phyloP scores from a whole-genome alignment of 2,113 vertebrate species.

The Otocyon megalotis region DNA sequence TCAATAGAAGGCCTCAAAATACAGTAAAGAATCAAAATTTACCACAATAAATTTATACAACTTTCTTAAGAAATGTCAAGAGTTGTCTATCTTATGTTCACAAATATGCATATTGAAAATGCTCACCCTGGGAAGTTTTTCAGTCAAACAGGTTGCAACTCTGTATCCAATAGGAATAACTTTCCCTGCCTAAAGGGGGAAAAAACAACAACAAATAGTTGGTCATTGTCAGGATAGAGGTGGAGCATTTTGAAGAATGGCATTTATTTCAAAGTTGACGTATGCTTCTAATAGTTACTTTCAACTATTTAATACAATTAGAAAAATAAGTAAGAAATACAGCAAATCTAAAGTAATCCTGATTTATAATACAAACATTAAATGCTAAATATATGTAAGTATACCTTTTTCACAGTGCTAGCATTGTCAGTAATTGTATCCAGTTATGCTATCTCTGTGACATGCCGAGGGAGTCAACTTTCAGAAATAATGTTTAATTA shows the following conservation, averaged over 20 bases:
- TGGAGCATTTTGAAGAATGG: constrained; percentile 40
- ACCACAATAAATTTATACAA: not conserved
- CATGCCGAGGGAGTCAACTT: not conserved
- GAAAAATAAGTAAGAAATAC: not conserved
- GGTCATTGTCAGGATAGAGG: not conserved
- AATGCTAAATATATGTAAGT: not conserved
- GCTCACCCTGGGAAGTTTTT: constrained; percentile 88
- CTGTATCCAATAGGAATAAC: constrained; percentile 79
- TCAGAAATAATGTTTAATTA: constrained; percentile 18
- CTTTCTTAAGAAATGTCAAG: not conserved
- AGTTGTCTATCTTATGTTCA: not conserved
- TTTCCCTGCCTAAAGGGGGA: constrained; percentile 89
- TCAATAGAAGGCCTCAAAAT: constrained; percentile 26
- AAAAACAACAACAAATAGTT: not conserved
- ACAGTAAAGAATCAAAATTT: not conserved
- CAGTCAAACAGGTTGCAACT: constrained; percentile 85
- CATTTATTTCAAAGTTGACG: constrained; percentile 25
- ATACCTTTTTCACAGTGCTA: not conserved
- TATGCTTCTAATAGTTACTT: not conserved
- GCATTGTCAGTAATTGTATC: not conserved
- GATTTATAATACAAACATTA: not conserved
- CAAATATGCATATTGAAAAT: not conserved
- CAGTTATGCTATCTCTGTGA: not conserved
- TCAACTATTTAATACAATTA: not conserved
- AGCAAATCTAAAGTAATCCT: not conserved